Evolutionary conservation across 2,888 invertebrate species (phyloP).

Genomic region (Eledona agricola): DNA sequence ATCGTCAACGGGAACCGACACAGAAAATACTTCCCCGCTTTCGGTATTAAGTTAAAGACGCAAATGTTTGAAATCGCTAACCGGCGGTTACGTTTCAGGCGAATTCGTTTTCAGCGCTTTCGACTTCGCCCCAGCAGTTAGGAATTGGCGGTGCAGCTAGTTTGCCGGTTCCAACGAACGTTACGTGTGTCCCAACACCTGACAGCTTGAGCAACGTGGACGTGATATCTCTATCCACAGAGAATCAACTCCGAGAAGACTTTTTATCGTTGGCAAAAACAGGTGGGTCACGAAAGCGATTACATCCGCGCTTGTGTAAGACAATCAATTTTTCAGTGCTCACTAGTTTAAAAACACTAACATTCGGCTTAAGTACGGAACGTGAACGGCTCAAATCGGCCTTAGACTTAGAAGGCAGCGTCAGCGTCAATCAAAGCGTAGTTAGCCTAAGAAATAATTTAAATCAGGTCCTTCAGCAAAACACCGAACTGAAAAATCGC

Average conservation of each 20-base stretch:
- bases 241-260: slow-evolving; percentile 64
- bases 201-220: slow-evolving; percentile 66
- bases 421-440: slow-evolving; percentile 59
- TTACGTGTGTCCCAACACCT: slow-evolving; percentile 63
- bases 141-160: slow-evolving; percentile 47
- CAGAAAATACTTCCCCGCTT: slow-evolving; percentile 61
- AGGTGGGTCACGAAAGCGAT: slow-evolving; percentile 61
- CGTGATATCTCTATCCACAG: slow-evolving; percentile 59
- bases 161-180: slow-evolving; percentile 52
- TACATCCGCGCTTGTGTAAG: too few relatives aligned
- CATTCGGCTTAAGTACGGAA: slow-evolving; percentile 63
- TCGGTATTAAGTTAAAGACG: slow-evolving; percentile 51
- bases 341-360: slow-evolving; percentile 63
- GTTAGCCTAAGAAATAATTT: slow-evolving; percentile 70
- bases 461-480: slow-evolving; percentile 76
- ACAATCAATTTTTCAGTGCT: slow-evolving; percentile 58
- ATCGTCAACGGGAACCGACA: slow-evolving; percentile 51
- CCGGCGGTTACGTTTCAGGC: slow-evolving; percentile 44
- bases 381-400: slow-evolving; percentile 72
- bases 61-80: slow-evolving; percentile 1
- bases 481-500: slow-evolving; percentile 74
- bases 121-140: slow-evolving; percentile 52
- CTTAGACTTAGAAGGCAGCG: slow-evolving; percentile 63
- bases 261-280: slow-evolving; percentile 75
- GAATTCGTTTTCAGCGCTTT: slow-evolving; percentile 56